Evolutionary conservation across 2,888 invertebrate species (phyloP), one percentile per base, ranked within the genome.

Genomic region (Polydrusus cervinus): DNA sequence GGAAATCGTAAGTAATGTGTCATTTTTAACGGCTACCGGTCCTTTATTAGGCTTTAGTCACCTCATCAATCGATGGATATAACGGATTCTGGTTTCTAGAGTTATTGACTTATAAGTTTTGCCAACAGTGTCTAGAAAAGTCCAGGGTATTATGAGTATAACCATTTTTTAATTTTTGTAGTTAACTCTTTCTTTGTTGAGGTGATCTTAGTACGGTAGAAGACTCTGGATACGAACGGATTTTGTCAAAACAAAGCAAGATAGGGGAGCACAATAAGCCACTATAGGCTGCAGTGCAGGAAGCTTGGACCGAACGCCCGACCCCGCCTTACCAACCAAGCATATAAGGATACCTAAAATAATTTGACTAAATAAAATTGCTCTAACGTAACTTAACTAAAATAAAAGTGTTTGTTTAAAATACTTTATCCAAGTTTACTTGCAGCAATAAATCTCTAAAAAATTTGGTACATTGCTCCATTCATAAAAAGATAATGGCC

Each of bases 401-500:
- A 55, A 34, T 55, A 55, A 55, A 20, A 9, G 34, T 55, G 14
- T 55, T 30, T 55, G 55, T 55, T 14, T 55, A 55, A 53, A 55
- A 55, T 55, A 34, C 34, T 55, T 55, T 14, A 55, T 30, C 55
- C n/a, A 55, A 55, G 34, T 55, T 30, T 55, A 55, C 14, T 34
- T 55, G 14, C 18, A 11, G 34, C 20, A 55, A 55, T 55, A 55
- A 55, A 55, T 55, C 55, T 55, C 14, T 55, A 9, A 14, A 34
- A 55, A 30, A 20, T 14, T 55, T 14, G 14, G 34, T 14, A 55
- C 20, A 20, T 51, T 51, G 51, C 20, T 34, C 55, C 55, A 55
- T 55, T 55, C 55, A 55, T 55, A 55, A 55, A 55, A 55, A 55
- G 14, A 34, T 55, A 55, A 55, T 55, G 34, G 30, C 14, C 34